Evolutionary conservation across 2,797 vertebrate genomes (phyloP).

Genomic region (Kryptopterus vitreolus): DNA sequence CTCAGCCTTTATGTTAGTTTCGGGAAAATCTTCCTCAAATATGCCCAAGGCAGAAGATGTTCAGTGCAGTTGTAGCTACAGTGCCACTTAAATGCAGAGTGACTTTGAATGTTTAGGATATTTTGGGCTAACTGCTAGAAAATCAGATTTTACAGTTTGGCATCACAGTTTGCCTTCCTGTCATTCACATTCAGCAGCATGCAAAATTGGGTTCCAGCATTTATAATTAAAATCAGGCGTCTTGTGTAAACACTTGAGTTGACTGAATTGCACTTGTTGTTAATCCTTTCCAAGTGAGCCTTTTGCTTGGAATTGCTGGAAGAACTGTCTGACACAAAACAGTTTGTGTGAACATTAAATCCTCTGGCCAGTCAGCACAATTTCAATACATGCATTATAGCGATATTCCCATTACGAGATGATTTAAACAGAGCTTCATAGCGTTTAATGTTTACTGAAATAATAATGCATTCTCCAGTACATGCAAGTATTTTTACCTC

Average conservation of each 20-base stretch:
- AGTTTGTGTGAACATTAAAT: not conserved
- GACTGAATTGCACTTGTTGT: conserved; percentile 18
- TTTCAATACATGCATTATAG: not conserved
- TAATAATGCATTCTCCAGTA: no score
- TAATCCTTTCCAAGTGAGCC: conserved; percentile 3
- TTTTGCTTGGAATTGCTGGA: not conserved
- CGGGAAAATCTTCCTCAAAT: conserved; percentile 35
- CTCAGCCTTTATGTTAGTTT: conserved; percentile 17
- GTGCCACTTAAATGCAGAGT: conserved; percentile 45
- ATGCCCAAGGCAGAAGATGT: conserved; percentile 30
- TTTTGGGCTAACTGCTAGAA: conserved; percentile 30
- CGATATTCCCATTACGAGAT: not conserved
- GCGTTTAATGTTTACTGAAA: no score
- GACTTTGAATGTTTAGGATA: conserved; percentile 36
- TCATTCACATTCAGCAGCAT: conserved; percentile 44
- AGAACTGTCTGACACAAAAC: not conserved
- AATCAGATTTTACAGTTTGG: conserved; percentile 53
- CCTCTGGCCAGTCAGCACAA: not conserved
- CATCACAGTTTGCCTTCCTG: conserved; percentile 39
- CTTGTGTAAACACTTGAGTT: conserved; percentile 28
- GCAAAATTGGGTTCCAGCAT: conserved; percentile 40
- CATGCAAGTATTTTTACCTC: no score
- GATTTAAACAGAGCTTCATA: not conserved
- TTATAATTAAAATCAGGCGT: conserved; percentile 48
- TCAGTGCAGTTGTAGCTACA: conserved; percentile 34